Conservation (phyloP, 2,797 vertebrate species). For the Lacerta agilis region DNA sequence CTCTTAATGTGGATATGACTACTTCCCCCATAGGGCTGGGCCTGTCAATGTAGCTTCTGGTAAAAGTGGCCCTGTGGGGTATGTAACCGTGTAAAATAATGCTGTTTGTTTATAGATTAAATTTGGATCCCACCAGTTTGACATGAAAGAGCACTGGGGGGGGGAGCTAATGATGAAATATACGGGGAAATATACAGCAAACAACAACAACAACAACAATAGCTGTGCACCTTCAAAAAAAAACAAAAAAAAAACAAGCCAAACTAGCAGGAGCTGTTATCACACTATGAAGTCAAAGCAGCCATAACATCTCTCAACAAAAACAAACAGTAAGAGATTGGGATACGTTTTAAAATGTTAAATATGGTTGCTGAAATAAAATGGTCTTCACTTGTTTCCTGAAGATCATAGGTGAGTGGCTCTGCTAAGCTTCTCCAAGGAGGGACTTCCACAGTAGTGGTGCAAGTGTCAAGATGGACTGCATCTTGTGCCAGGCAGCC, state of each 20-base stretch:
- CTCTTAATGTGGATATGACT: background rate
- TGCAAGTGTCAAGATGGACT: background rate
- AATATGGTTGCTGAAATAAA: background rate
- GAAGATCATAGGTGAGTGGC: background rate
- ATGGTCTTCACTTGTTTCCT: background rate
- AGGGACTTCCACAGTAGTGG: background rate
- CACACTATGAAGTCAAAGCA: background rate
- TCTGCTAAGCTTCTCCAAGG: background rate
- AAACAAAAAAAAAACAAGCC: no score
- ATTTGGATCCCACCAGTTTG: background rate
- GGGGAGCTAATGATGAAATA: background rate
- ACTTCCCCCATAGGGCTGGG: background rate
- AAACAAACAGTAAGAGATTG: background rate
- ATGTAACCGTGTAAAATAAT: no score
- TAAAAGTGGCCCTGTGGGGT: no score
- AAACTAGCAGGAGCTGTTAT: background rate
- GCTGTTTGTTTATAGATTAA: background rate
- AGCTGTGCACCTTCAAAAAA: no score
- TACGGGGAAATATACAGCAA: background rate
- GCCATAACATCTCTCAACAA: background rate
- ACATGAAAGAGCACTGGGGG: background rate
- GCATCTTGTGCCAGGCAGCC: background rate
- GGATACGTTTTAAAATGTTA: background rate
- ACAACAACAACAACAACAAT: no score
- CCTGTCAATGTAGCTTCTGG: background rate